Evolutionary conservation across 2,797 vertebrate genomes (phyloP), one percentile per base, ranked within the genome.

Genomic region (Orestias chungarensis): DNA sequence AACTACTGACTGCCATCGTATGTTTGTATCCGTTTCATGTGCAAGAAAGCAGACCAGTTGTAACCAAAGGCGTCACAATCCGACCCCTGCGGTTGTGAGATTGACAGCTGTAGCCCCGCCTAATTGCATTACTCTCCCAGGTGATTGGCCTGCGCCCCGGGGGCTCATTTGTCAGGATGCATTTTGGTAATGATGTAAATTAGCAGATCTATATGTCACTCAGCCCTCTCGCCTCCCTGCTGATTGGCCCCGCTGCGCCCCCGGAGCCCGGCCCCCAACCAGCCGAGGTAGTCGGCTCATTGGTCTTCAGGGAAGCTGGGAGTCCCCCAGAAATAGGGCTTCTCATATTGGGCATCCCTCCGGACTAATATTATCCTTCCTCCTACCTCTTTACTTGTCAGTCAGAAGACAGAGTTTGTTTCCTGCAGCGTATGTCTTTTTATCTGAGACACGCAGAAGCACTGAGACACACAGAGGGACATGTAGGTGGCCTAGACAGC

Each of bases 101-200:
- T 89, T 94, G 94, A 94, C 93, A 94, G 93, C 92, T 92, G 80
- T 91, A 92, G 93, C 93, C 89, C 90, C 88, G 76, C 91, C 92
- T 94, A 95, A 95, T 95, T 95, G 92, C 93, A 95, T 95, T 95
- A 95, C 89, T 87, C 87, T 93, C 92, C 93, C 93, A 89, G 89
- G 88, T 93, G 93, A 93, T 90, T 92, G 92, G 91, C 90, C 84
- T 81, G 12, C 76, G 87, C 94, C 94, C 92, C 81, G 86, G 91
- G 93, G 93, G 88, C 92, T 94, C 91, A 93, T 94, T 94, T 95
- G 94, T 95, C 90, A 80, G 85, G 88, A 89, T 89, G 93, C 89
- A 93, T 93, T 91, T 87, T 88, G 91, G 88, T 93, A 93, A 94
- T 91, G 90, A 93, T 91, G 92, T 92, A 94, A 94, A 95, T 95